Conservation (phyloP, 1,140 invertebrate genomes). For the Scaptomyza graminum region DNA sequence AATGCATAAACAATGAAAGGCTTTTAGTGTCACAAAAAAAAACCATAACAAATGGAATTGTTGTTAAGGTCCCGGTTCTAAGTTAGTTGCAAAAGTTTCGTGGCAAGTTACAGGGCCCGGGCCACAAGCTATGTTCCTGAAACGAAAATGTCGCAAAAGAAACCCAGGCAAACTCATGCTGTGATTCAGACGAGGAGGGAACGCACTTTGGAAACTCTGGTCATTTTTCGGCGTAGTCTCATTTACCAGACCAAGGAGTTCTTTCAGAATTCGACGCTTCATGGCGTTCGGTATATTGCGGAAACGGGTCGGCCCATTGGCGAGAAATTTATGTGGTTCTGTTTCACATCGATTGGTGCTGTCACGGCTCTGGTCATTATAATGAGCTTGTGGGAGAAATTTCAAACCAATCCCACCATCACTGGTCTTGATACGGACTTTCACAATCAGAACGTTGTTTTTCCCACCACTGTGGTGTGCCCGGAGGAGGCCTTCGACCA, state of each 20-base stretch:
- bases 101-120: background rate
- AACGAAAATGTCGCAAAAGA: conserved; percentile 76
- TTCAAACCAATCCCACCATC: conserved; percentile 91
- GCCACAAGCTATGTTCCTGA: conserved; percentile 58
- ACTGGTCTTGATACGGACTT: conserved; percentile 90
- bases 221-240: conserved; percentile 85
- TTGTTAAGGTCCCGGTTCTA: background rate
- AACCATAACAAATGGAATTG: conserved; percentile 12
- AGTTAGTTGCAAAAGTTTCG: conserved; percentile 13
- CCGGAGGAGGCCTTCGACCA: conserved; percentile 84
- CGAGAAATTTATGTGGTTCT: conserved; percentile 91
- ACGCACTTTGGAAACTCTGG: conserved; percentile 54
- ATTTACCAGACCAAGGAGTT: conserved; percentile 88
- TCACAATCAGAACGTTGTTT: conserved; percentile 89
- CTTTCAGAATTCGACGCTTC: conserved; percentile 89
- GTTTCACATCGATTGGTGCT: conserved; percentile 87
- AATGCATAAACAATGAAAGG: conserved; percentile 72
- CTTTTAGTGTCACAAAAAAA: conserved; percentile 50
- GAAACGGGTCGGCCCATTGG: conserved; percentile 88
- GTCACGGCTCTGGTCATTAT: conserved; percentile 89
- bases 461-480: conserved; percentile 88
- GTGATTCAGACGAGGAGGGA: conserved; percentile 26
- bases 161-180: conserved; percentile 11
- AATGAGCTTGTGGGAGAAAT: conserved; percentile 90
- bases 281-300: conserved; percentile 89